Percentiles rank a stretch among this genome's conserved stretches.
Evolutionary conservation across 2,797 vertebrate genomes (phyloP).

Genomic region (Cygnus olor): DNA sequence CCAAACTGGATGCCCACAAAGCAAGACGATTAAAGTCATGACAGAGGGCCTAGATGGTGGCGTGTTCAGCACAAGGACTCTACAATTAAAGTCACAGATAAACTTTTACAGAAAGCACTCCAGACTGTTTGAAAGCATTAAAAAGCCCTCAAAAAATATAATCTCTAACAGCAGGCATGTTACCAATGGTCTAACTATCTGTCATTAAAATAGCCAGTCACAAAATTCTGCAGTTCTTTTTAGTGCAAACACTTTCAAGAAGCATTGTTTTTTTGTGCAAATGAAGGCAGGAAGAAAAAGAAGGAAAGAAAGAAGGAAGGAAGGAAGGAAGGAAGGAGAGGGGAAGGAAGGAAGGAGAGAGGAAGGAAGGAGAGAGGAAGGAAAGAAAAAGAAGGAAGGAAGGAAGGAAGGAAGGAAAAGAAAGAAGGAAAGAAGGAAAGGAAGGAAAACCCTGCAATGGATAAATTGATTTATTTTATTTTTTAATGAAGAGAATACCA

Average conservation of each 20-base stretch:
- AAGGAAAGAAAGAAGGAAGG: too few species aligned
- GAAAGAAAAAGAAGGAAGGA: background rate
- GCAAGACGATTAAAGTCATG: background rate
- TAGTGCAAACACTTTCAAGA: background rate
- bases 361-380: too few species aligned
- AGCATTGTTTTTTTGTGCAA: background rate
- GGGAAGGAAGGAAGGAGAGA: too few species aligned
- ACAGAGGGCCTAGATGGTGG: background rate
- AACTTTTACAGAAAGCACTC: background rate
- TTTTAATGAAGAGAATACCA: background rate
- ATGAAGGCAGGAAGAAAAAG: too few species aligned
- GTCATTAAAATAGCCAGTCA: background rate
- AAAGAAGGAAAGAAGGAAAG: too few species aligned
- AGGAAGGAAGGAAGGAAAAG: too few species aligned
- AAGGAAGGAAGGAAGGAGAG: too few species aligned
- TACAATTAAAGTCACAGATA: conserved; percentile 5
- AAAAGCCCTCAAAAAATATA: background rate
- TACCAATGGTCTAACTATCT: too few species aligned
- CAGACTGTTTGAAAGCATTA: background rate
- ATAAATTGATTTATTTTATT: background rate
- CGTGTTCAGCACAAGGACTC: background rate
- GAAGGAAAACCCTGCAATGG: background rate
- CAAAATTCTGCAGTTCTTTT: background rate
- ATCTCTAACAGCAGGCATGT: background rate
- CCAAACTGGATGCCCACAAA: background rate